phyloP scores from a whole-genome alignment of 1,140 invertebrate genomes.

The Neodiprion lecontei region DNA sequence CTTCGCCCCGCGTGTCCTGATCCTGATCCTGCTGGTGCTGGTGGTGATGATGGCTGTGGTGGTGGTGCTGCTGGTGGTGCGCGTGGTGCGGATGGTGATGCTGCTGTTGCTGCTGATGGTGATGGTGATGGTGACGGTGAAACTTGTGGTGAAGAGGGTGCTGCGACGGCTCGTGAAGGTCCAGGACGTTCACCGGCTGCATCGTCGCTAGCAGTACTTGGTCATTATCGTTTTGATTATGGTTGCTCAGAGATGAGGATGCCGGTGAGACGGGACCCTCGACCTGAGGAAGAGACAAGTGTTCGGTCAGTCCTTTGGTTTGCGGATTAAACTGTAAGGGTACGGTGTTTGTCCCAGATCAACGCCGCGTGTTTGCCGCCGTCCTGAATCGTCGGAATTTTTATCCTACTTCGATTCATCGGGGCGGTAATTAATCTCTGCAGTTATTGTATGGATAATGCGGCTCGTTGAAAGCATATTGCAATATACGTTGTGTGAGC shows the following conservation, averaged over 20 bases:
- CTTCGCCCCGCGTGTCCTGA: slow-evolving; percentile 39
- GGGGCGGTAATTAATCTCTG: slow-evolving; percentile 28
- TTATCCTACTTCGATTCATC: slow-evolving; percentile 21
- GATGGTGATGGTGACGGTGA: slow-evolving; percentile 55
- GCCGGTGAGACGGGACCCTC: slow-evolving; percentile 57
- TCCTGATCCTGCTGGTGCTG: slow-evolving; percentile 40
- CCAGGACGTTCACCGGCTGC: slow-evolving; percentile 74
- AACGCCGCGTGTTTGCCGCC: not conserved
- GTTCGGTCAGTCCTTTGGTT: not conserved
- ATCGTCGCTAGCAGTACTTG: slow-evolving; percentile 78
- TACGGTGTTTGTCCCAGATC: not conserved
- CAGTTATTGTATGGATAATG: too few relatives aligned
- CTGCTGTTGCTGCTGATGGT: slow-evolving; percentile 47
- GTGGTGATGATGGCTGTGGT: slow-evolving; percentile 41
- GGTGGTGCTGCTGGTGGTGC: slow-evolving; percentile 48
- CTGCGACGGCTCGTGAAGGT: slow-evolving; percentile 67
- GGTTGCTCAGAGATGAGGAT: slow-evolving; percentile 57
- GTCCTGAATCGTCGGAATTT: slow-evolving; percentile 11
- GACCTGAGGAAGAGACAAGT: slow-evolving; percentile 36
- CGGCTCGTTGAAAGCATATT: too few relatives aligned
- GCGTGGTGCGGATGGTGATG: slow-evolving; percentile 48
- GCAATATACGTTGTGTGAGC: too few relatives aligned
- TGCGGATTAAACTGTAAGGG: not conserved
- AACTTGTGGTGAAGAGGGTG: slow-evolving; percentile 66
- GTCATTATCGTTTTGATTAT: slow-evolving; percentile 58